phyloP scores from a whole-genome alignment of 1,140 invertebrate species.

The Hylaeus volcanicus region DNA sequence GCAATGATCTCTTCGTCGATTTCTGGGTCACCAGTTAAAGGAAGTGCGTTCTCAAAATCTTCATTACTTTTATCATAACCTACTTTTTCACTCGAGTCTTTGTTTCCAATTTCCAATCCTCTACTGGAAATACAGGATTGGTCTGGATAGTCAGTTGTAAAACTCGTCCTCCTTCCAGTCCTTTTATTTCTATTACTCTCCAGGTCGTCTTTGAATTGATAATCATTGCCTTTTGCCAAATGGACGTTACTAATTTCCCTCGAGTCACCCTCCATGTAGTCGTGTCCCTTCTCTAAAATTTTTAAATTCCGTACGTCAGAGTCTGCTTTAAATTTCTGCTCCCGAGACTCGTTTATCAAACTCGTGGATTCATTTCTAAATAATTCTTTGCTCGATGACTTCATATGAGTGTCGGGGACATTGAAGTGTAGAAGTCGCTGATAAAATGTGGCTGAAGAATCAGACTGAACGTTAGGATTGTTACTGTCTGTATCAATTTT shows the following conservation, averaged over 20 bases:
- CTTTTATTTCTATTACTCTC: slow-evolving; percentile 1
- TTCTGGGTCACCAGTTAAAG: slow-evolving; percentile 78
- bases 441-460: background rate
- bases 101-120: background rate
- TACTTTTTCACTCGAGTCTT: background rate
- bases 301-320: too few relatives aligned
- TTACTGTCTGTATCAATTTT: background rate
- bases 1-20: slow-evolving; percentile 80
- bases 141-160: background rate
- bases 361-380: background rate
- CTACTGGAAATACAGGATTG: background rate
- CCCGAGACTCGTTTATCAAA: background rate
- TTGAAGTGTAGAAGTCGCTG: slow-evolving; percentile 4
- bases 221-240: too few relatives aligned
- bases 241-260: too few relatives aligned
- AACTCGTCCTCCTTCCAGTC: background rate
- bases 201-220: background rate
- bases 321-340: too few relatives aligned
- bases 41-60: slow-evolving; percentile 69
- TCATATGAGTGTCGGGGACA: background rate
- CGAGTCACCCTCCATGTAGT: too few relatives aligned
- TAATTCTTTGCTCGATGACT: background rate
- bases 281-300: too few relatives aligned
- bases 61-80: background rate
- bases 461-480: background rate